Percentiles rank a stretch among this genome's conserved stretches.
Evolutionary conservation across 37 sponge, comb jelly and placozoan genomes (phyloP).

Genomic region (Spongilla lacustris): DNA sequence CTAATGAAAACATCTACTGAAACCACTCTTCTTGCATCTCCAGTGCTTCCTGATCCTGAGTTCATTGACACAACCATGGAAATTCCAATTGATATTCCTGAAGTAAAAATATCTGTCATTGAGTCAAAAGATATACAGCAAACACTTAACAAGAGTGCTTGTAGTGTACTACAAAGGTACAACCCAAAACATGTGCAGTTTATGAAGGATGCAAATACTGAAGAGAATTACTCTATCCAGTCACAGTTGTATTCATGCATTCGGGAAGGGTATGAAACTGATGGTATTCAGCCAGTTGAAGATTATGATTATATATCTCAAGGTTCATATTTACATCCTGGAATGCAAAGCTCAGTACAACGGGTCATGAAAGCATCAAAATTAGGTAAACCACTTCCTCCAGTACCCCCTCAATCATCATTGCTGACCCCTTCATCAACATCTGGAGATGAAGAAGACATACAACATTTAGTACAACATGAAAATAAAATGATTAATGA

Average conservation of each 20-base stretch:
- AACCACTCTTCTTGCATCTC: neutral
- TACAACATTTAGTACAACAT: neutral
- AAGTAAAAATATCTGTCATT: neutral
- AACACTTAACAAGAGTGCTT: neutral
- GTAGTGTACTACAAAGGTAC: neutral
- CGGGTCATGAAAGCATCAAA: neutral
- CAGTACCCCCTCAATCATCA: too few species aligned
- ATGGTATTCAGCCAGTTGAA: neutral
- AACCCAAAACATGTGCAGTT: neutral
- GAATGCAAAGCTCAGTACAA: neutral
- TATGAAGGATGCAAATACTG: neutral
- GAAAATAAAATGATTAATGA: too few species aligned
- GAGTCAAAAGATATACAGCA: neutral
- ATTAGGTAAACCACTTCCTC: too few species aligned
- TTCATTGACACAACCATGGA: neutral
- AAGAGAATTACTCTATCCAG: neutral
- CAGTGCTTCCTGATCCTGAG: neutral
- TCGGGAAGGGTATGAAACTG: neutral
- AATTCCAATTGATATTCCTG: neutral
- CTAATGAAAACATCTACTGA: neutral
- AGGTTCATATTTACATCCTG: too few species aligned
- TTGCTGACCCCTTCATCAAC: neutral
- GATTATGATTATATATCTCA: neutral
- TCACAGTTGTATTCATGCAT: neutral
- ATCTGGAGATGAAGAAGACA: neutral